phyloP scores from a whole-genome alignment of 2,888 invertebrate species.

The Cryptosula pallasiana region DNA sequence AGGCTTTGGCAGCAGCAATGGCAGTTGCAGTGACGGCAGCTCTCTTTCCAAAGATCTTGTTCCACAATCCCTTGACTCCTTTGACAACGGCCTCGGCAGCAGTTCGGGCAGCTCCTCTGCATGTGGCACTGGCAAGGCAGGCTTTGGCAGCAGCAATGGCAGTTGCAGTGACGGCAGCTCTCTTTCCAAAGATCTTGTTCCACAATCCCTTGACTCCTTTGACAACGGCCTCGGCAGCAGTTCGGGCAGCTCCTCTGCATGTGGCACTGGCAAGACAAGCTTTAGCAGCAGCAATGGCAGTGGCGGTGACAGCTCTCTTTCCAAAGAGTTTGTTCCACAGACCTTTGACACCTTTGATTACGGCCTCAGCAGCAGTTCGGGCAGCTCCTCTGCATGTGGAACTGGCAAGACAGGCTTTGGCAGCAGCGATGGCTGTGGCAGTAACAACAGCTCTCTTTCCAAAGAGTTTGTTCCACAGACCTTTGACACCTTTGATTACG shows the following conservation, averaged over 20 bases:
- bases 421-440: not conserved
- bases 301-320: not conserved
- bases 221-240: not conserved
- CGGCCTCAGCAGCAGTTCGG: not conserved
- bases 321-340: not conserved
- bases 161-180: not conserved
- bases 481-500: not conserved
- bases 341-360: not conserved
- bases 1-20: not conserved
- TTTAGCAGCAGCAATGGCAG: not conserved
- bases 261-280: not conserved
- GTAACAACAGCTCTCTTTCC: not conserved
- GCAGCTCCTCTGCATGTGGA: no score
- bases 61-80: no score
- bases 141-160: not conserved
- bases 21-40: not conserved
- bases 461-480: not conserved
- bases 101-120: not conserved
- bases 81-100: no score
- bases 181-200: not conserved
- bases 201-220: not conserved
- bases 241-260: not conserved
- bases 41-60: not conserved
- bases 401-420: not conserved
- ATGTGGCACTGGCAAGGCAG: not conserved